Conservation (phyloP, 2,888 invertebrate genomes). For the Oscheius sp. region DNA sequence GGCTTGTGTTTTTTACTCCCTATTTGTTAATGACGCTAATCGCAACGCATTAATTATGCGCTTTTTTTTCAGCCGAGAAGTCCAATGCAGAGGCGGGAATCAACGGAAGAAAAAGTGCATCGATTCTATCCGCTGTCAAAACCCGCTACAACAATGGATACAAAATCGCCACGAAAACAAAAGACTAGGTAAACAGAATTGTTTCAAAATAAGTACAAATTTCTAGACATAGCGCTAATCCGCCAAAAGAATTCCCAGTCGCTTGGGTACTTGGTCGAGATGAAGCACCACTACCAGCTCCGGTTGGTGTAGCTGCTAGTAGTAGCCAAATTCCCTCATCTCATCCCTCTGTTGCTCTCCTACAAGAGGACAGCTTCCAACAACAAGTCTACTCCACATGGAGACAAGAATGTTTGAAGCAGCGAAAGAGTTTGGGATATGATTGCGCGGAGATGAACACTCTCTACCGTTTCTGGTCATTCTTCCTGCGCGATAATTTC, state of each 20-base stretch:
- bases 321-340: slow-evolving; percentile 48
- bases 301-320: slow-evolving; percentile 49
- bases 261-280: slow-evolving; percentile 89
- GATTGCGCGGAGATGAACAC: slow-evolving; percentile 99
- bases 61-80: slow-evolving; percentile 63
- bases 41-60: not conserved
- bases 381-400: slow-evolving; percentile 96
- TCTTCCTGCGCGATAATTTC: slow-evolving; percentile 96
- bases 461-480: slow-evolving; percentile 98
- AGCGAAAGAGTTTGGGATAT: slow-evolving; percentile 88
- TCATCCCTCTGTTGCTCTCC: slow-evolving; percentile 91
- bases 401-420: slow-evolving; percentile 90
- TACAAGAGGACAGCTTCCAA: slow-evolving; percentile 95
- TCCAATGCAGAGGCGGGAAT: slow-evolving; percentile 68
- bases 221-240: slow-evolving; percentile 76
- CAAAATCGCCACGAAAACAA: slow-evolving; percentile 78
- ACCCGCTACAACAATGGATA: slow-evolving; percentile 74
- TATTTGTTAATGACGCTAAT: slow-evolving; percentile 18
- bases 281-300: slow-evolving; percentile 42
- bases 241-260: slow-evolving; percentile 88
- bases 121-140: slow-evolving; percentile 94
- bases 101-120: slow-evolving; percentile 72
- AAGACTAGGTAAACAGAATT: slow-evolving; percentile 78
- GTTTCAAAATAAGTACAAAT: slow-evolving; percentile 67
- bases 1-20: slow-evolving; percentile 4